A percentile compares a stretch with the other conserved stretches of the same genome.
These are phyloP conservation scores for Hylia prasina DNA, from an alignment of 2,113 vertebrate genomes.

Conservation along the genomic window DNA sequence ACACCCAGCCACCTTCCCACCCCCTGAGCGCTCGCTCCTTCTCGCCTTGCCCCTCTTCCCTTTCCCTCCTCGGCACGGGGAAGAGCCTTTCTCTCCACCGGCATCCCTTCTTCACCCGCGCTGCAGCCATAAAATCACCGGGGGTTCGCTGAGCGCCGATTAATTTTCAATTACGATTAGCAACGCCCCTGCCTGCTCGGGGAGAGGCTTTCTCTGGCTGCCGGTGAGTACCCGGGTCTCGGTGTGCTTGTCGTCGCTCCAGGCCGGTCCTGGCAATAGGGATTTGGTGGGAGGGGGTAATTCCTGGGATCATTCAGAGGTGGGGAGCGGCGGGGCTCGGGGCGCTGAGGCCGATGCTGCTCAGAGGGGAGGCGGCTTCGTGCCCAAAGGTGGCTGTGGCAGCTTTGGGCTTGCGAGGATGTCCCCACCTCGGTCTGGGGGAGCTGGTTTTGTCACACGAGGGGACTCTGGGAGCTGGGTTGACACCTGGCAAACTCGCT, in stretches of 20 bases:
- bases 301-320: not conserved
- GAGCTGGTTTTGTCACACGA: not conserved
- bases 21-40: not conserved
- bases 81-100: not conserved
- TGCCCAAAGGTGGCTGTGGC: not conserved
- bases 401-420: not conserved
- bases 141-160: not conserved
- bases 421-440: not conserved
- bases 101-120: not conserved
- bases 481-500: not conserved
- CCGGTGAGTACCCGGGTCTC: conserved; percentile 66
- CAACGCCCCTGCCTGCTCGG: not conserved
- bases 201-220: not conserved
- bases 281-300: not conserved
- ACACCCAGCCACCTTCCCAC: conserved; percentile 48
- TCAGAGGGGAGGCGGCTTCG: accelerated
- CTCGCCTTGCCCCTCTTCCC: not conserved
- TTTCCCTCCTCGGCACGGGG: not conserved
- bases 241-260: not conserved
- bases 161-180: not conserved
- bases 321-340: accelerated
- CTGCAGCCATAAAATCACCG: not conserved
- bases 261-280: not conserved
- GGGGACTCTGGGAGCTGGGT: not conserved
- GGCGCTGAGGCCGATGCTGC: accelerated